phyloP scores from a whole-genome alignment of 64 coral and sea anemone species.

The Hydrozoanthus tunicans region DNA sequence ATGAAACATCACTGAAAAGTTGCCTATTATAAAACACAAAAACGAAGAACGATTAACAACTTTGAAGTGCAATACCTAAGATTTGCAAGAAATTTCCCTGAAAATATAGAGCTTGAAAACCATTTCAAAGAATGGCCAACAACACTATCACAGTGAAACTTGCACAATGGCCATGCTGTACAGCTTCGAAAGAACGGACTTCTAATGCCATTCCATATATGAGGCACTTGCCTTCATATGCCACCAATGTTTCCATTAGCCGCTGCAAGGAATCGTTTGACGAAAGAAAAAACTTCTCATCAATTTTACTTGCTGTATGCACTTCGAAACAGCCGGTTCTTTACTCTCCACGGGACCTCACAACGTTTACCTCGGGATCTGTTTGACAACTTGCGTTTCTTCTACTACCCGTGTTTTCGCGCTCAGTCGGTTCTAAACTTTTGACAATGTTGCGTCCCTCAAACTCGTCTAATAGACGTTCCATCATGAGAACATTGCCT shows the following conservation, averaged over 20 bases:
- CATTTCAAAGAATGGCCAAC: conserved; percentile 29
- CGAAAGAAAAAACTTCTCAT: conserved; percentile 31
- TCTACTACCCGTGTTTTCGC: not conserved
- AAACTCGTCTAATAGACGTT: conserved; percentile 25
- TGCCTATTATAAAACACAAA: not conserved
- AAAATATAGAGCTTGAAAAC: conserved; percentile 34
- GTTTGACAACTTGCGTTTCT: conserved; percentile 19
- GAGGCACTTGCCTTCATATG: conserved; percentile 33
- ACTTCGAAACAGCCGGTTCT: conserved; percentile 38
- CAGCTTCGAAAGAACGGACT: not conserved
- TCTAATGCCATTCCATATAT: conserved; percentile 5
- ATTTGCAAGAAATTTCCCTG: conserved; percentile 4
- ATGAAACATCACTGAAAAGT: not conserved
- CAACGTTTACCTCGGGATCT: not conserved
- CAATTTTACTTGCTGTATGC: not conserved
- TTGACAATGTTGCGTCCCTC: not conserved
- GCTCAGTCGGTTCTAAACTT: not conserved
- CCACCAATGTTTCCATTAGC: conserved; percentile 10
- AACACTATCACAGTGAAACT: not conserved
- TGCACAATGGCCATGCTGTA: conserved; percentile 12
- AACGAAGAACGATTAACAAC: not conserved
- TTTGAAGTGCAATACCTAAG: conserved; percentile 11
- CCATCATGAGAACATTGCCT: conserved; percentile 47
- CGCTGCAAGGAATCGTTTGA: conserved; percentile 5
- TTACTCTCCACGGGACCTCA: conserved; percentile 12